Conservation (phyloP, 2,888 invertebrate species). For the Malthinus flaveolus region DNA sequence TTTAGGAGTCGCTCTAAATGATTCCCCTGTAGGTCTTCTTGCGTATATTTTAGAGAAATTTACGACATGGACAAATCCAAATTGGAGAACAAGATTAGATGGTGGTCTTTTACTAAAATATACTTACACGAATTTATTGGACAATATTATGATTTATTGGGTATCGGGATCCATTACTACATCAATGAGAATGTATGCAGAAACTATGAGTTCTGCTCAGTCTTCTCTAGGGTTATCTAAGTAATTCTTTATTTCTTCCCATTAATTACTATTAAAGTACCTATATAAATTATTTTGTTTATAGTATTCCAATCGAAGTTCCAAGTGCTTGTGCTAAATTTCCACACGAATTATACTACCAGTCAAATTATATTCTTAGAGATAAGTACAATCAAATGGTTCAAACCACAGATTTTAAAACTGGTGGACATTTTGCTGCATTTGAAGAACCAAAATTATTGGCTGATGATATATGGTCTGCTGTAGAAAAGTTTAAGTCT, state of each 20-base stretch:
- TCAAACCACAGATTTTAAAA: constrained; percentile 65
- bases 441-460: constrained; percentile 74
- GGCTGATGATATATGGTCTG: constrained; percentile 69
- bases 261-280: no score
- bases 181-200: constrained; percentile 72
- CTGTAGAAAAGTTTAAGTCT: constrained; percentile 57
- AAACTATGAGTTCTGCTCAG: constrained; percentile 46
- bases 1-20: constrained; percentile 65
- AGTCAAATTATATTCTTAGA: constrained; percentile 62
- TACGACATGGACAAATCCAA: constrained; percentile 67
- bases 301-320: constrained; percentile 66
- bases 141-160: constrained; percentile 82
- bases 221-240: background rate
- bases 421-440: constrained; percentile 86
- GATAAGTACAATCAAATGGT: constrained; percentile 68
- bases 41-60: constrained; percentile 88
- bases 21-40: constrained; percentile 80
- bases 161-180: constrained; percentile 68
- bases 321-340: constrained; percentile 76
- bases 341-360: constrained; percentile 67
- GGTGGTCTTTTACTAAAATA: constrained; percentile 67
- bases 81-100: constrained; percentile 56
- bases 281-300: constrained; percentile 37
- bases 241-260: background rate
- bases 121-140: constrained; percentile 69